Evolutionary conservation across 2,888 invertebrate genomes (phyloP).

Genomic region (Vandiemenella viatica): DNA sequence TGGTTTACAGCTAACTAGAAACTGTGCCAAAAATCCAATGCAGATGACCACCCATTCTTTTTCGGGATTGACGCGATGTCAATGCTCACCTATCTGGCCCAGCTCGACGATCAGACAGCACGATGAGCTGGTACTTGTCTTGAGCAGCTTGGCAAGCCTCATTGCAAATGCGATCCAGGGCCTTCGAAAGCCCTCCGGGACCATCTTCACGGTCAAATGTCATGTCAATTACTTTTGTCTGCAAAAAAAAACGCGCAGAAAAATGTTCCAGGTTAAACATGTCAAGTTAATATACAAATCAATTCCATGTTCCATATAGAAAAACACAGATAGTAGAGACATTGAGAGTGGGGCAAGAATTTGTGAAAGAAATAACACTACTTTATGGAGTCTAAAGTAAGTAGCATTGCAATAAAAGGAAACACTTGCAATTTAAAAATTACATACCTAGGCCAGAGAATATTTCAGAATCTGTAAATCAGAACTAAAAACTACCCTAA

Average conservation of each 20-base stretch:
- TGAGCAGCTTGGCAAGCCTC: constrained; percentile 69
- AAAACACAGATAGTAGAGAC: neutral
- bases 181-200: constrained; percentile 54
- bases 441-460: too few relatives aligned
- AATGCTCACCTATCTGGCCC: constrained; percentile 36
- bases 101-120: constrained; percentile 60
- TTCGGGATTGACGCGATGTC: too few relatives aligned
- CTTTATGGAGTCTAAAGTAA: too few relatives aligned
- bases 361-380: too few relatives aligned
- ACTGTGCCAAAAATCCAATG: too few relatives aligned
- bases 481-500: too few relatives aligned
- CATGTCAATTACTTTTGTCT: constrained; percentile 71
- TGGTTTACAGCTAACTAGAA: too few relatives aligned
- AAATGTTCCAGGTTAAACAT: neutral
- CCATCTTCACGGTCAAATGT: constrained; percentile 70
- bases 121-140: constrained; percentile 64
- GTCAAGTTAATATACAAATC: neutral
- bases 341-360: neutral
- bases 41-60: too few relatives aligned
- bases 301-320: neutral
- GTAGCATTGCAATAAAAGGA: too few relatives aligned
- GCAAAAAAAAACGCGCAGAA: constrained; percentile 14
- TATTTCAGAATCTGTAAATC: too few relatives aligned
- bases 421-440: too few relatives aligned
- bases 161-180: constrained; percentile 62